A percentile compares a stretch with the other conserved stretches of the same genome.
phyloP scores from a whole-genome alignment of 1,140 invertebrate species.

The Notospermus geniculatus region DNA sequence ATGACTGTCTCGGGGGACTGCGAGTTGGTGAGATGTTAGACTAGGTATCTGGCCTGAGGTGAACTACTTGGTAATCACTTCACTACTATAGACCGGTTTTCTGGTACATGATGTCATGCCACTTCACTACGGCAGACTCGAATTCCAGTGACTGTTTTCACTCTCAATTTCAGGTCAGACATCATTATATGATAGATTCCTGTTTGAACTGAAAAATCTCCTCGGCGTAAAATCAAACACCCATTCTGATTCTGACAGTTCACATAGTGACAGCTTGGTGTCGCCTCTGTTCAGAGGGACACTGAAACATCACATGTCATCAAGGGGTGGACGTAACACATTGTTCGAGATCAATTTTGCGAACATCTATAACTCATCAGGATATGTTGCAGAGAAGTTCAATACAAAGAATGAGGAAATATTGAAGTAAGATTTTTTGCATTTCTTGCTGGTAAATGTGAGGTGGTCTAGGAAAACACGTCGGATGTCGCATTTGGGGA shows the following conservation, averaged over 20 bases:
- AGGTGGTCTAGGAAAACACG: too few species aligned
- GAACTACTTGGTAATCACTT: too few species aligned
- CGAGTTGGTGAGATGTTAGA: too few species aligned
- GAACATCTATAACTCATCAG: conserved; percentile 26
- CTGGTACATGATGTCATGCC: too few species aligned
- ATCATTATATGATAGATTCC: conserved; percentile 34
- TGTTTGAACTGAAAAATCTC: conserved; percentile 30
- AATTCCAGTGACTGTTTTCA: neutral
- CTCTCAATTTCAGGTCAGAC: too few species aligned
- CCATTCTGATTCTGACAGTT: too few species aligned
- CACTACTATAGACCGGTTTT: too few species aligned
- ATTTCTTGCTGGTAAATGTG: too few species aligned
- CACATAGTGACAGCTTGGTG: too few species aligned
- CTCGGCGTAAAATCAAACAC: conserved; percentile 23
- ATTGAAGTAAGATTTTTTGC: too few species aligned
- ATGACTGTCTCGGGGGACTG: neutral
- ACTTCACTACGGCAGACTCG: too few species aligned
- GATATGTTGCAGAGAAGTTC: neutral
- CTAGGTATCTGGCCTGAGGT: neutral
- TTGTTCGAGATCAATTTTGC: conserved; percentile 42
- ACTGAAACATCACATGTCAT: conserved; percentile 30
- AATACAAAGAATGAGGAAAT: neutral
- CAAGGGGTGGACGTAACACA: conserved; percentile 33
- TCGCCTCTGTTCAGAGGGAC: conserved; percentile 23
- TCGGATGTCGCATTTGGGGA: too few species aligned